Base-by-base conservation (phyloP, 2,113 vertebrate genomes). In the Gambusia holbrooki region DNA sequence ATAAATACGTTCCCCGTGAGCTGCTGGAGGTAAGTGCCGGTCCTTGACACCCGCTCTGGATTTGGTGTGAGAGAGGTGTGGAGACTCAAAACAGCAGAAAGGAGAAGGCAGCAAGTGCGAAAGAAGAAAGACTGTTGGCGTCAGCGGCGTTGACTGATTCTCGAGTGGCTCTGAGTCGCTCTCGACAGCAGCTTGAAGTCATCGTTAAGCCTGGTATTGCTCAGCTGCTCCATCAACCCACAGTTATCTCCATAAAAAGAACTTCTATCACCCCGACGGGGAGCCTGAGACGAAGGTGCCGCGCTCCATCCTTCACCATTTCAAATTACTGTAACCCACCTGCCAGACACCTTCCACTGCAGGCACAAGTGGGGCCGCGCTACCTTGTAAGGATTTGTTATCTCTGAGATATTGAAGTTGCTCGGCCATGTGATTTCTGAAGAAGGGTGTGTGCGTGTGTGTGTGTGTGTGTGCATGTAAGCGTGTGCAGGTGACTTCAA, bases 171-270 rank as follows among this genome's bases (percentile, higher is more conserved):
- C 80, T 82, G 82, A 79, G 70, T 42, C 2, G 29, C 76, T 82
- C 74, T 85, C 80, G 70, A 80, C 76, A 81, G 83, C 84, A 78
- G 84, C 74, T 66, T 70, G 86, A 74, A 82, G 88, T 77, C 48
- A 11, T 79, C 65, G 70, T 80, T 74, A 80, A 84, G 74, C 40
- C 69, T 72, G 11, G 70, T 22, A 54, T 74, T 66, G 78, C 79
- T 82, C 85, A 81, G 82, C 82, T 79, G 72, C 81, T 88, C 85
- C 73, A 84, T 86, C 84, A 84, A 77, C 61, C 66, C 6, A 0
- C 45, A 79, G 84, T 87, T 86, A 90, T 90, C 86, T 83, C 85
- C 83, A 89, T 86, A 83, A 86, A 90, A 93, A 84, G 80, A 75
- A 15, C 11, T 74, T 81, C 71, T 74, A 84, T 86, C 81, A 80